Evolutionary conservation across 1,140 invertebrate genomes (phyloP).

Genomic region (Drosophila arawakana): DNA sequence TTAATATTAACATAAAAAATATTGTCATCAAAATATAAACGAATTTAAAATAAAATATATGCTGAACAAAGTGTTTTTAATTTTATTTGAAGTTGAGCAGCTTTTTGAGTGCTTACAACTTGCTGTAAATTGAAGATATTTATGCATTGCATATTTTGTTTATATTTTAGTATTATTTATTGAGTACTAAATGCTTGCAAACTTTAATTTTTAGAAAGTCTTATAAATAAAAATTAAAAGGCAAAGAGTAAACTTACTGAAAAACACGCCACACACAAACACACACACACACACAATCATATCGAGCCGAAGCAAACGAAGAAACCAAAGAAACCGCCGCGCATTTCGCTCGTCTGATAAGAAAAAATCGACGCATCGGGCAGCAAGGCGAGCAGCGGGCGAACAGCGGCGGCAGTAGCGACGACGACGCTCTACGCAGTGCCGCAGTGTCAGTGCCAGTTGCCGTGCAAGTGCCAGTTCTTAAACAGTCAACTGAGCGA

Average conservation of each 20-base stretch:
- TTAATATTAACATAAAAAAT: too few relatives aligned
- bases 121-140: too few relatives aligned
- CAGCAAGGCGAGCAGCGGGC: conserved; percentile 14
- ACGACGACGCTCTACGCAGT: conserved; percentile 15
- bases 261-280: conserved; percentile 21
- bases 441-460: conserved; percentile 17
- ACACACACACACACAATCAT: background rate
- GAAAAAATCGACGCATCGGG: conserved; percentile 29
- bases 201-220: conserved; percentile 10
- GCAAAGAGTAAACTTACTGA: conserved; percentile 1
- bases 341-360: conserved; percentile 49
- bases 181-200: conserved; percentile 14
- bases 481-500: conserved; percentile 57
- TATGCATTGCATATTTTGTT: too few relatives aligned
- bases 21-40: too few relatives aligned
- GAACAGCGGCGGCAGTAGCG: conserved; percentile 1
- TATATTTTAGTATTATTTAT: background rate
- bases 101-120: too few relatives aligned
- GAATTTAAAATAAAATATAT: too few relatives aligned
- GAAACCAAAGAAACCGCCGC: conserved; percentile 42
- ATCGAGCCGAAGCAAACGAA: conserved; percentile 25
- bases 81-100: too few relatives aligned
- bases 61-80: too few relatives aligned
- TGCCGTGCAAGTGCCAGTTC: conserved; percentile 49
- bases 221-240: conserved; percentile 16